Conservation (phyloP, 2,888 invertebrate species). For the Selenia dentaria region DNA sequence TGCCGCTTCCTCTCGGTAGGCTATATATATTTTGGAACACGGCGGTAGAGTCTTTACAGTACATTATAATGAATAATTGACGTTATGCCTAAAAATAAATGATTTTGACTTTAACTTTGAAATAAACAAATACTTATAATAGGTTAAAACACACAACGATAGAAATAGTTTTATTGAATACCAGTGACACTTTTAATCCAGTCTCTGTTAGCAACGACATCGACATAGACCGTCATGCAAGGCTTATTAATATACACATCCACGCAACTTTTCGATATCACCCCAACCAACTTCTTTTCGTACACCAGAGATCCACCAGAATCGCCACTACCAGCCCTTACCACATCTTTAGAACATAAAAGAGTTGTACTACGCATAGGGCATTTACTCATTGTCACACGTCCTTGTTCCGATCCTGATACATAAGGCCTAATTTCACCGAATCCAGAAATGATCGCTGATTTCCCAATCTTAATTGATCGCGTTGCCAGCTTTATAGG, state of each 20-base stretch:
- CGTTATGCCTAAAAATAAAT: too few species aligned
- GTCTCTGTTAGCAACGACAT: constrained; percentile 30
- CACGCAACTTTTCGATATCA: constrained; percentile 33
- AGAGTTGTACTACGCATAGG: constrained; percentile 1
- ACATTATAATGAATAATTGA: too few species aligned
- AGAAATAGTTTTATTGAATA: not conserved
- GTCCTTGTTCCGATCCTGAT: constrained; percentile 35
- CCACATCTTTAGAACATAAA: constrained; percentile 34
- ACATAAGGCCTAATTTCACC: constrained; percentile 25
- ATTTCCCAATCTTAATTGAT: constrained; percentile 4
- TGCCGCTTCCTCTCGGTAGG: too few species aligned
- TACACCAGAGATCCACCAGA: constrained; percentile 43
- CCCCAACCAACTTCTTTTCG: constrained; percentile 34
- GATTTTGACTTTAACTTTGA: too few species aligned
- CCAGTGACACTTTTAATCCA: constrained; percentile 36
- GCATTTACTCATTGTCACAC: constrained; percentile 30
- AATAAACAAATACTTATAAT: too few species aligned
- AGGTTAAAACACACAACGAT: too few species aligned
- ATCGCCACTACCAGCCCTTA: constrained; percentile 37
- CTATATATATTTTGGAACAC: too few species aligned
- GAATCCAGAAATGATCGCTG: constrained; percentile 38
- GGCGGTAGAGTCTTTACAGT: too few species aligned
- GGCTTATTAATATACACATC: constrained; percentile 11
- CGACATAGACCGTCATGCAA: constrained; percentile 35
- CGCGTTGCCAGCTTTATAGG: constrained; percentile 27